Percentiles rank a stretch among this genome's conserved stretches.
phyloP scores from a whole-genome alignment of 2,888 invertebrate species.

The Lithophane leautieri region DNA sequence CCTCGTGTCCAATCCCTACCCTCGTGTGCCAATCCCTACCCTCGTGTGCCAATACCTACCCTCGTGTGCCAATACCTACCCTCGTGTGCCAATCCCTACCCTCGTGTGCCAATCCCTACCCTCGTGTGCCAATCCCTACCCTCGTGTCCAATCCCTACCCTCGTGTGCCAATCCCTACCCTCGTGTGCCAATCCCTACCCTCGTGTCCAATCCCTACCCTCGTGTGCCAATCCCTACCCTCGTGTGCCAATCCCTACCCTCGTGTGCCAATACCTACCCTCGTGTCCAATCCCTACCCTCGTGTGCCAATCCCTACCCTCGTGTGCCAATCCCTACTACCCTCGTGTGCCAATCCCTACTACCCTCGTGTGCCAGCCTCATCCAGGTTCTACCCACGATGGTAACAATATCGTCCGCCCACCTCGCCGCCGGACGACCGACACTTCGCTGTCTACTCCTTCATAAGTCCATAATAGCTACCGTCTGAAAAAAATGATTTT shows the following conservation, averaged over 20 bases:
- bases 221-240: neutral
- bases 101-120: neutral
- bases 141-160: no score
- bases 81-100: neutral
- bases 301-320: neutral
- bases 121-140: neutral
- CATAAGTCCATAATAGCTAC: neutral
- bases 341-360: neutral
- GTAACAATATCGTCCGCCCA: neutral
- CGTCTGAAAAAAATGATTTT: neutral
- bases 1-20: neutral
- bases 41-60: no score
- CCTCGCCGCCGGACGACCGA: neutral
- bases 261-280: no score
- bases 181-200: neutral
- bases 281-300: neutral
- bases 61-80: neutral
- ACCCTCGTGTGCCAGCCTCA: neutral
- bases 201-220: no score
- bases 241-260: neutral
- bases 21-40: neutral
- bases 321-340: no score
- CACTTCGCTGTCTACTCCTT: neutral
- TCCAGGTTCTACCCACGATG: neutral
- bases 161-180: neutral